Evolutionary conservation across 2,113 vertebrate genomes (phyloP), one percentile per base, ranked within the genome.

Genomic region (Sisor rabdophorus): DNA sequence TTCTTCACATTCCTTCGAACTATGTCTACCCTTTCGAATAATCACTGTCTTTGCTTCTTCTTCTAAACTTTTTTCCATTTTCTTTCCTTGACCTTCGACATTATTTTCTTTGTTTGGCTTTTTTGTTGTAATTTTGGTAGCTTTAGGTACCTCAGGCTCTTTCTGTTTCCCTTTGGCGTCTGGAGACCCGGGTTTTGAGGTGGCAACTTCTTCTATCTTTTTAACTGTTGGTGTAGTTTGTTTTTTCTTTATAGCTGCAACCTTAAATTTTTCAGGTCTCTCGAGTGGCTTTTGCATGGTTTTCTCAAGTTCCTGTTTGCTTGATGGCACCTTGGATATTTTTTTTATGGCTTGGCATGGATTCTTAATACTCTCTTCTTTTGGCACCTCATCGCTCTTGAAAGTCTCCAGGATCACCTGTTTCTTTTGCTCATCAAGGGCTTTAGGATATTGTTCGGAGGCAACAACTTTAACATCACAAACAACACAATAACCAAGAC

Each of bases 381-480:
- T 79, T 69, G 59, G 69, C 19, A 65, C 9, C 75, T 86, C 86
- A n/a, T 78, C 75, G 84, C 84, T 84, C 67, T 73, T 86, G 73
- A 81, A 80, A 52, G 60, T 40, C 22, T 64, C 72, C 83, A 86
- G 77, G 13, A 89, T 75, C 69, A 81, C 9, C 0, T 84, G 53
- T 22, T 84, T 89, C 80, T 88, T 85, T 73, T 88, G 86, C 75
- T 93, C 89, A 55, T 89, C 80, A 75, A 83, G 48, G 40, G 80
- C 85, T 81, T 90, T 92, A 91, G 88, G 77, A 89, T 82, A 65
- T 84, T 40, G 32, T 89, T 92, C 89, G 90, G 86, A 87, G 88
- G 81, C 84, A 89, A 90, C 86, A 87, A 88, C 67, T 70, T 48
- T 80, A 24, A 90, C 59, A 85, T 71, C 82, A 86, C 76, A 79